Evolutionary conservation across 2,113 vertebrate species (phyloP).

Genomic region (Anguilla rostrata): DNA sequence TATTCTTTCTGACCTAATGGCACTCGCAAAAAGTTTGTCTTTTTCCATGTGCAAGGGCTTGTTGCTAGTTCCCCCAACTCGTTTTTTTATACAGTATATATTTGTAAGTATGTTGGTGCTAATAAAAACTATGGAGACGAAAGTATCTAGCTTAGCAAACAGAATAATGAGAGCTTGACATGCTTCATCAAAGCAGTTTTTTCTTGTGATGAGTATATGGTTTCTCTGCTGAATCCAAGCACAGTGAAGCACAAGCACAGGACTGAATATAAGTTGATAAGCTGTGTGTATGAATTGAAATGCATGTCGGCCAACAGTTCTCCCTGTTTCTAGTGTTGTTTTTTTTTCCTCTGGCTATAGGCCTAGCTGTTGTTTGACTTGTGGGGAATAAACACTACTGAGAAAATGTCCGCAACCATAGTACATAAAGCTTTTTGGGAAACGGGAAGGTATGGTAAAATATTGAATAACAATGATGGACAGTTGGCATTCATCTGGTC

Average conservation of each 20-base stretch:
- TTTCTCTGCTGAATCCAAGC: background rate
- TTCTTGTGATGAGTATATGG: background rate
- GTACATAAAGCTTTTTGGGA: background rate
- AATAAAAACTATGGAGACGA: background rate
- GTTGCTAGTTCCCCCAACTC: background rate
- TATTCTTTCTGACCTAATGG: background rate
- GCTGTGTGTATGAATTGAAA: background rate
- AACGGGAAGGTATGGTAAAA: background rate
- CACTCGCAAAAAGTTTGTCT: background rate
- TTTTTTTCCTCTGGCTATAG: background rate
- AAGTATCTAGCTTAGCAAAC: background rate
- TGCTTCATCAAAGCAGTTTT: background rate
- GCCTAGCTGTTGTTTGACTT: background rate
- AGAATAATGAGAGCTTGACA: background rate
- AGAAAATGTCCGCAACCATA: background rate
- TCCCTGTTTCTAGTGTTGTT: background rate
- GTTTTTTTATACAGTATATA: conserved; percentile 5
- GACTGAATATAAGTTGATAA: background rate
- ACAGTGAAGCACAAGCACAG: background rate
- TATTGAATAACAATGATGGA: background rate
- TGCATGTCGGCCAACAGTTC: background rate
- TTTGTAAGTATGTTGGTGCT: conserved; percentile 2
- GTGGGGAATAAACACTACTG: background rate
- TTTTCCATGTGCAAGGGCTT: background rate
- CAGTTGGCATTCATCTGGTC: background rate